phyloP scores from a whole-genome alignment of 2,797 vertebrate genomes.

The Hemitrygon akajei region DNA sequence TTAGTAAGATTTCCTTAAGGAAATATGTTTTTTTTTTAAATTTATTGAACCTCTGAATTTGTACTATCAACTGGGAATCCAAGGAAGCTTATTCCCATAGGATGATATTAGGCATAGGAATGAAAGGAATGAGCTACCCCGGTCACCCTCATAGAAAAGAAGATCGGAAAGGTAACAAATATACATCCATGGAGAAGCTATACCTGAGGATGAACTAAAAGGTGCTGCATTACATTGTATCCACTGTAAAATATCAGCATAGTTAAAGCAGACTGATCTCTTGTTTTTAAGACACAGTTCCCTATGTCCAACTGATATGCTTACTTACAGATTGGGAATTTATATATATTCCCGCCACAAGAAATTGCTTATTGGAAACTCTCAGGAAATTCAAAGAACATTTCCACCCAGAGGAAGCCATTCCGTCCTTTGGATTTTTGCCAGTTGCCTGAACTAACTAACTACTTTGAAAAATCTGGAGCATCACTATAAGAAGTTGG shows the following conservation, averaged over 20 bases:
- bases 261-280: not conserved
- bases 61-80: not conserved
- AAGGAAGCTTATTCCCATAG: not conserved
- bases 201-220: not conserved
- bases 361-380: not conserved
- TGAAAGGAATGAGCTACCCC: not conserved
- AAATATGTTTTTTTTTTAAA: not conserved
- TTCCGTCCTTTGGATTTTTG: not conserved
- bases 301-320: not conserved
- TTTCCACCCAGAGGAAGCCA: not conserved
- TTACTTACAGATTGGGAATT: not conserved
- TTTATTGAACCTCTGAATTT: not conserved
- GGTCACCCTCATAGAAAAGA: not conserved
- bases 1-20: not conserved
- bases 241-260: not conserved
- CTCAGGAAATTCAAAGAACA: not conserved
- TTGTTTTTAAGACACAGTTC: not conserved
- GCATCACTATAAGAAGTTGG: not conserved
- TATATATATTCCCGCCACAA: not conserved
- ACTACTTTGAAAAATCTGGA: not conserved
- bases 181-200: too few relatives aligned
- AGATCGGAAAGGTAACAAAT: too few relatives aligned
- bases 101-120: not conserved
- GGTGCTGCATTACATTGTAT: not conserved
- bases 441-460: not conserved